Percentiles rank a stretch among this genome's conserved stretches.
Evolutionary conservation across 2,113 vertebrate genomes (phyloP).

Genomic region (Trichechus manatus): DNA sequence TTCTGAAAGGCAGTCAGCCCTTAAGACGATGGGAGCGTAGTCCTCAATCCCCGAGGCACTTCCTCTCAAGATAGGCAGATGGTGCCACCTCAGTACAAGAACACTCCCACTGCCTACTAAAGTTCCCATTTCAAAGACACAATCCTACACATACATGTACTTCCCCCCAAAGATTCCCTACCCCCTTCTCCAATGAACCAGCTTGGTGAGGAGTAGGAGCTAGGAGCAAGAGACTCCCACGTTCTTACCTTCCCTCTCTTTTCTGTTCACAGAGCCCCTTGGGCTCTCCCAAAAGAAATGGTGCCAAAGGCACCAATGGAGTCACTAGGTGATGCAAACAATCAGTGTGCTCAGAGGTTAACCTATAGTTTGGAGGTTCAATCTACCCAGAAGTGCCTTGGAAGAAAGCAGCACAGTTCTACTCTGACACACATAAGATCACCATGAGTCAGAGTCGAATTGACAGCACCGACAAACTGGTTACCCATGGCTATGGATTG

Average conservation of each 20-base stretch:
- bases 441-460: neutral
- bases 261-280: neutral
- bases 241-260: neutral
- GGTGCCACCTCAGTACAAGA: neutral
- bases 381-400: neutral
- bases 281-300: neutral
- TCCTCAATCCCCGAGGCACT: neutral
- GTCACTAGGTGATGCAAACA: neutral
- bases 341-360: neutral
- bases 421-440: neutral
- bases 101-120: neutral
- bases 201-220: neutral
- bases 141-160: neutral
- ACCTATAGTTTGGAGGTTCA: neutral
- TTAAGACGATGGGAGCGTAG: neutral
- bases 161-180: neutral
- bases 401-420: neutral
- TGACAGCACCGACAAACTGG: neutral
- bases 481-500: no score
- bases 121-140: slow-evolving; percentile 29
- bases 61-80: slow-evolving; percentile 29
- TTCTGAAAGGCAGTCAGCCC: neutral
- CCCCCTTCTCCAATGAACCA: slow-evolving; percentile 1
- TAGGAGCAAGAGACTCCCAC: neutral
- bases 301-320: neutral